phyloP scores from a whole-genome alignment of 2,888 invertebrate species.

The Cynaeus angustus region DNA sequence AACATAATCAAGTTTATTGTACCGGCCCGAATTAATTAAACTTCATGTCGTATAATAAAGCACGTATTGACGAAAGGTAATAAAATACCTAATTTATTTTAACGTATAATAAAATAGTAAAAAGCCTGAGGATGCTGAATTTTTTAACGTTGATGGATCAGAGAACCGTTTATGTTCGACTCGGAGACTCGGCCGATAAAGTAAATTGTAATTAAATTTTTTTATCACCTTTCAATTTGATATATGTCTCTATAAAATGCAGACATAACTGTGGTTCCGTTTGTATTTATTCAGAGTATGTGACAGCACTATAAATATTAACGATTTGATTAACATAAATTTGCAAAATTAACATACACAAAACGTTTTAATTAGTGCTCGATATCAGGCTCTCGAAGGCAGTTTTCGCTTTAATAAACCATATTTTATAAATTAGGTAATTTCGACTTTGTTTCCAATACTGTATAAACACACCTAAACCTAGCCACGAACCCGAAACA shows the following conservation, averaged over 20 bases:
- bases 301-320: slow-evolving; percentile 38
- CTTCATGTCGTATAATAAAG: slow-evolving; percentile 26
- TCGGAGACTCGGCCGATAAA: slow-evolving; percentile 34
- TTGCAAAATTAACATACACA: slow-evolving; percentile 26
- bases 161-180: slow-evolving; percentile 34
- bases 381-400: neutral
- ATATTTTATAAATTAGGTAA: neutral
- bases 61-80: slow-evolving; percentile 28
- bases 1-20: slow-evolving; percentile 23
- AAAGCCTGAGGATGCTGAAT: slow-evolving; percentile 31
- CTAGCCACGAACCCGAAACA: no score
- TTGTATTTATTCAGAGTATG: slow-evolving; percentile 31
- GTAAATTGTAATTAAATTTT: slow-evolving; percentile 36
- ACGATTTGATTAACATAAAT: slow-evolving; percentile 34
- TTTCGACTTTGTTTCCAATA: neutral
- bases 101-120: slow-evolving; percentile 29
- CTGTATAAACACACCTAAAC: neutral
- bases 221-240: slow-evolving; percentile 34
- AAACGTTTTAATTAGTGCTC: slow-evolving; percentile 23
- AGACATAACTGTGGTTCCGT: slow-evolving; percentile 30
- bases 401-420: slow-evolving; percentile 3
- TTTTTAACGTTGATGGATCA: slow-evolving; percentile 32
- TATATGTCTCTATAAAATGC: slow-evolving; percentile 34
- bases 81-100: slow-evolving; percentile 44
- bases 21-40: slow-evolving; percentile 33